Evolutionary conservation across 2,888 invertebrate genomes (phyloP), one percentile per base, ranked within the genome.

Genomic region (Plebejus melissa): DNA sequence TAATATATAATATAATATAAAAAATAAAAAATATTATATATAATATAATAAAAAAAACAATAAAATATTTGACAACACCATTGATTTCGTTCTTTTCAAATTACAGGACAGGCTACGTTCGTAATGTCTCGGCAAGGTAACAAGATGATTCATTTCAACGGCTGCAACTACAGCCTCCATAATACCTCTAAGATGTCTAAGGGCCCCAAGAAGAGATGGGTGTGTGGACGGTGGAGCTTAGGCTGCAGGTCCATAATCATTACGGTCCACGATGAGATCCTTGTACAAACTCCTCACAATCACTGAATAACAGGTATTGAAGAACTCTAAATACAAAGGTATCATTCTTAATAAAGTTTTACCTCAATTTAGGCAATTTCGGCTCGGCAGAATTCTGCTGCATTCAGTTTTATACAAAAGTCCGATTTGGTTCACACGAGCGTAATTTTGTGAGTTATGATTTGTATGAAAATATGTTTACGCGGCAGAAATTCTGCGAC

Each of bases 211-310:
- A 79, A 79, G 74, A 79, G 80, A 22, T 82, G 82, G 80, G 77
- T 80, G 13, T 83, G 83, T 28, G 75, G 75, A n/a, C 80, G 81
- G 50, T 81, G 81, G 79, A 74, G 77, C 2, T 78, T 57, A 11
- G 84, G 83, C 0, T 87, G 87, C 76, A 81, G 82, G 41, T 83
- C 84, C 4, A 74, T 78, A 1, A 75, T 86, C n/a, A 77, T 79
- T 41, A 85, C 85, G 0, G 2, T 82, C 0, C 81, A 85, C 2
- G 71, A 83, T 58, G 76, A 79, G 76, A 86, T 88, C 76, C 79
- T 84, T 74, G 83, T 79, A 78, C 82, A 82, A 32, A 78, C 60
- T 28, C 28, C 22, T 60, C 60, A 60, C 22, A 60, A 60, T 28
- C 60, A 60, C 28, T 60, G 60, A 60, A 60, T 28, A 28, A 11